These are phyloP conservation scores for Cololabis saira DNA, from an alignment of 2,113 vertebrate species.

Conservation along the genomic window DNA sequence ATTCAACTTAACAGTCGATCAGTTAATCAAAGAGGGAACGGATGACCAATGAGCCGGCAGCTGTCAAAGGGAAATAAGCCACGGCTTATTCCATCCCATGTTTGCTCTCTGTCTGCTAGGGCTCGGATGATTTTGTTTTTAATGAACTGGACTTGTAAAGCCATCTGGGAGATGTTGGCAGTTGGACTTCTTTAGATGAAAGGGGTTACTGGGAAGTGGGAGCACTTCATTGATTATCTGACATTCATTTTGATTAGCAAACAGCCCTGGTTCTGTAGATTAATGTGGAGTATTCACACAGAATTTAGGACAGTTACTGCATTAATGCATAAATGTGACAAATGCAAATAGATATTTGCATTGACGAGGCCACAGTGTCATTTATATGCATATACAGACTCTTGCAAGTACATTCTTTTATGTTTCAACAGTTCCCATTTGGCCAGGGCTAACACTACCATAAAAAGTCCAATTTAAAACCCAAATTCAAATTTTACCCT, in stretches of 20 bases:
- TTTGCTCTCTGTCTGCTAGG: slow-evolving; percentile 40
- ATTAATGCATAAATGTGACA: slow-evolving; percentile 13
- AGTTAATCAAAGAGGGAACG: slow-evolving; percentile 53
- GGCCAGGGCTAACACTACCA: slow-evolving; percentile 25
- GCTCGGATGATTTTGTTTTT: slow-evolving; percentile 55
- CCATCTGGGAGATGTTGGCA: slow-evolving; percentile 53
- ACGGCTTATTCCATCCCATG: slow-evolving; percentile 55
- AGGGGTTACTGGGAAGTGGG: slow-evolving; percentile 42
- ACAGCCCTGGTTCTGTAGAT: slow-evolving; percentile 26
- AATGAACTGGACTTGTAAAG: slow-evolving; percentile 71
- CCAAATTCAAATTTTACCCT: slow-evolving; percentile 56
- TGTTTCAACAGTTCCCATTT: slow-evolving; percentile 1
- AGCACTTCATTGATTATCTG: slow-evolving; percentile 64
- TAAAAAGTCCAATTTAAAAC: slow-evolving; percentile 56
- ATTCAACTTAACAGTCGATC: slow-evolving; percentile 48
- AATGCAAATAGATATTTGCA: slow-evolving; percentile 13
- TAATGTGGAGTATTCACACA: slow-evolving; percentile 19
- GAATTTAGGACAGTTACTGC: neutral
- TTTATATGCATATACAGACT: slow-evolving; percentile 54
- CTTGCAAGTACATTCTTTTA: slow-evolving; percentile 36
- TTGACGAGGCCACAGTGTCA: slow-evolving; percentile 1
- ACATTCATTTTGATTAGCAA: slow-evolving; percentile 66
- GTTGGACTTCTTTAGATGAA: slow-evolving; percentile 38
- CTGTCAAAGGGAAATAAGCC: slow-evolving; percentile 71
- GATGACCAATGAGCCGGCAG: slow-evolving; percentile 67